A percentile compares a stretch with the other conserved stretches of the same genome.
These are phyloP conservation scores for Neogale vison DNA, from an alignment of 2,113 vertebrate genomes.

Conservation along the genomic window DNA sequence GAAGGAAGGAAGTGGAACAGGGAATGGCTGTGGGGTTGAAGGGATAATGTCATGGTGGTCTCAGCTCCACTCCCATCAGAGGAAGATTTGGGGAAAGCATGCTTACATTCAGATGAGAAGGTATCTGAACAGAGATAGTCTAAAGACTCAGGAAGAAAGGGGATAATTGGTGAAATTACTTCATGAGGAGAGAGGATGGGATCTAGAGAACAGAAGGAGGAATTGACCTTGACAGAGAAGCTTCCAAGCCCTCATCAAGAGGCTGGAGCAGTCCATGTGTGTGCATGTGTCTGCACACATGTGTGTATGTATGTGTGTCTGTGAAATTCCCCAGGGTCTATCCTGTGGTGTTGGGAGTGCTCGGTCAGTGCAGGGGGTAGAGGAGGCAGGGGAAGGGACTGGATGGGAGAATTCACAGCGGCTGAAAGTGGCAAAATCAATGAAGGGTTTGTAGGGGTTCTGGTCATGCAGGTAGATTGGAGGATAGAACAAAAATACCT, in stretches of 20 bases:
- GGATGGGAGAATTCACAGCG: background rate
- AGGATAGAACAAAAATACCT: background rate
- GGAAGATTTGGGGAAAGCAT: background rate
- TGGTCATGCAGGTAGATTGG: background rate
- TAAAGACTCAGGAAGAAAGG: background rate
- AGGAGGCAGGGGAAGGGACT: background rate
- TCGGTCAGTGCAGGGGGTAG: too few relatives aligned
- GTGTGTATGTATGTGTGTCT: background rate
- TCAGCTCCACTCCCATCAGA: accelerated
- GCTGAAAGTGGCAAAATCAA: background rate
- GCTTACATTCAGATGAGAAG: background rate
- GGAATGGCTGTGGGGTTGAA: background rate
- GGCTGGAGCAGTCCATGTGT: background rate
- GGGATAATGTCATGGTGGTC: background rate
- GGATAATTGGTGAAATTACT: background rate
- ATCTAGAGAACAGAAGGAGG: background rate
- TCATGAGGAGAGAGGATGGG: background rate
- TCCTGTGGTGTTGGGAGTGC: too few relatives aligned
- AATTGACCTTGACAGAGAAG: background rate
- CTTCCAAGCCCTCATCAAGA: background rate
- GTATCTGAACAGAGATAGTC: background rate
- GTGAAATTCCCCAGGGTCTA: background rate
- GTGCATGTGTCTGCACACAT: background rate
- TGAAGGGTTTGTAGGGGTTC: background rate
- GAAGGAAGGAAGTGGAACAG: background rate